Base-by-base conservation (phyloP, 1,140 invertebrate genomes). In the Diorhabda carinulata region DNA sequence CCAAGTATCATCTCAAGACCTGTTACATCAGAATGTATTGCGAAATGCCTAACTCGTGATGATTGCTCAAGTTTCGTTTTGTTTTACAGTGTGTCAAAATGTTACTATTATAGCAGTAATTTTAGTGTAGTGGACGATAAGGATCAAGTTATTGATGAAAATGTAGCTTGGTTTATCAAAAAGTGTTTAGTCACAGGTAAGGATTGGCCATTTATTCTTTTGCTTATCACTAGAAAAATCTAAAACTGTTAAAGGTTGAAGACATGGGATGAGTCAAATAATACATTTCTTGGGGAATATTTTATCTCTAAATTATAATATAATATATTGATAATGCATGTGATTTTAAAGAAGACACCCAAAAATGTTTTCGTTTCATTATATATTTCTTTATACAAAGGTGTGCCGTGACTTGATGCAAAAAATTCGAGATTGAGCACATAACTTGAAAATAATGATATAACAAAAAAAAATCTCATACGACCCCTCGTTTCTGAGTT, bases 21-120 rank as follows among this genome's bases (percentile, higher is more conserved):
- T 78, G 80, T 84, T 78, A 78, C 85, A 79, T 69, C 82, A 73
- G 78, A 85, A 72, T 87, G 86, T 80, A 73, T 83, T 73, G 65
- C 74, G 6, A 79, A 74, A 58, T 85, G 84, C 70, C 75, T 76
- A 65, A 70, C 75, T n/a, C 81, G 83, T 72, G 75, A 79, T 10
- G 76, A 79, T 42, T 85, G 84, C 72, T 76, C 75, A 4, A 82
- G 83, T 67, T 84, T 84, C 63, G 78, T 84, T 0, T 76, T 84
- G 60, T 74, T 80, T 25, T 74, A 84, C 76, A 80, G 82, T 45
- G 78, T 74, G 0, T 73, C 79, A 25, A 77, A 81, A 57, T 85
- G 84, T 70, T 83, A 82, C 67, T 82, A 79, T 67, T 84, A 79
- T 70, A 80, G 78, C 2, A 78, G 76, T 66, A 77, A 79, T 9